Base-by-base conservation (phyloP, 2,797 vertebrate species). In the Lepilemur septentrionalis region DNA sequence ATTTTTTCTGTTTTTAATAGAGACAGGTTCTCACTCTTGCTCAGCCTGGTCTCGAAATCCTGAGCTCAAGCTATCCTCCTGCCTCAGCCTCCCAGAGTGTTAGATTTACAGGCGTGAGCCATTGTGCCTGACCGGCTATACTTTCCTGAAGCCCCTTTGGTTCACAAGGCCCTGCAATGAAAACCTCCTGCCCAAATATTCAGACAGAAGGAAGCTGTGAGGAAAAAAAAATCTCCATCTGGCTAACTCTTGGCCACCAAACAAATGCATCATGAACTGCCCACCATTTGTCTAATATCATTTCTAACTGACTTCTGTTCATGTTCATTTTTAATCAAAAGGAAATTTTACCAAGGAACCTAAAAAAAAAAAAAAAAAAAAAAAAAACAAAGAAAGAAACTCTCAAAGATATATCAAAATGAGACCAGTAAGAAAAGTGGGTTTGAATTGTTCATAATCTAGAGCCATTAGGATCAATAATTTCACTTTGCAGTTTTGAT, bases 111-210 rank as follows among this genome's bases (percentile, higher is more conserved):
- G 9, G 55, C 25, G 55, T 57, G 22, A 57, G 55, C 17, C 18
- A 18, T 17, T 52, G 50, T 18, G 17, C 18, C 50, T 6, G 6
- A 52, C 50, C 2, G 6, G 50, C 50, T 57, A 23, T 57, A 23
- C 22, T 57, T 57, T 57, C 22, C 10, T 70, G 0, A 50, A 8
- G 13, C 2, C 4, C 1, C 43, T 59, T 67, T 17, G 3, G 8
- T 65, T 63, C 25, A 14, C 5, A 23, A 52, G 1, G 0, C 1
- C 1, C 11, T 41, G 1, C 2, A 17, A 32, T 22, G 3, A 12
- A 90, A 81, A 41, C 48, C 14, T 17, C 23, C 23, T 38, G 4
- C 55, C n/a, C 43, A 87, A 48, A 76, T 4, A 94, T 10, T 23
- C 38, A 94, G 2, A 85, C 6, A 86, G 11, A 90, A 87, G 11